These are phyloP conservation scores for Ginglymostoma cirratum DNA, from an alignment of 2,113 vertebrate species.

Conservation along the genomic window DNA sequence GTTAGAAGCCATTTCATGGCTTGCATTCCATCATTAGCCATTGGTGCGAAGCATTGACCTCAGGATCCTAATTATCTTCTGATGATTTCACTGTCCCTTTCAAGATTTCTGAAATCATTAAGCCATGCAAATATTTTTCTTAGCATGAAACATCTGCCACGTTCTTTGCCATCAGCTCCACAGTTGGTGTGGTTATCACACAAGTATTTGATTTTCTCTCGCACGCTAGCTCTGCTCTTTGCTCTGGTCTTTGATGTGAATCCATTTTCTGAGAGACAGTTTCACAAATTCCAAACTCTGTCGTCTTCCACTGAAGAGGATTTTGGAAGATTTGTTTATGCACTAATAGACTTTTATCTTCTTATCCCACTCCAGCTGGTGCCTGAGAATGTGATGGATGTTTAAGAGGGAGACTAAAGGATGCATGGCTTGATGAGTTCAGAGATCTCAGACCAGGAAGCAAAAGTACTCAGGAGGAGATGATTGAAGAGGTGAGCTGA, in stretches of 20 bases:
- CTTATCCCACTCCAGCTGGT: neutral
- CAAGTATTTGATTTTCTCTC: slow-evolving; percentile 4
- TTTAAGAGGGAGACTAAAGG: neutral
- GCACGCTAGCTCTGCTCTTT: neutral
- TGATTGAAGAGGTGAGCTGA: neutral
- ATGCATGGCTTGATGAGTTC: too few relatives aligned
- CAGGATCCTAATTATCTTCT: neutral
- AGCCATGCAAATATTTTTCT: neutral
- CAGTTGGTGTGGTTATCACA: slow-evolving; percentile 2
- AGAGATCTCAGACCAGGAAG: neutral
- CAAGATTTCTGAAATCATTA: neutral
- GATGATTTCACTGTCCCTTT: neutral
- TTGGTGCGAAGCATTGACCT: neutral
- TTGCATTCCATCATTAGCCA: neutral
- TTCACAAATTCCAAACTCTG: neutral
- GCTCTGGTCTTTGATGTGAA: neutral
- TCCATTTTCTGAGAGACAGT: neutral
- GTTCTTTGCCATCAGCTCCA: neutral
- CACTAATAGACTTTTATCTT: neutral
- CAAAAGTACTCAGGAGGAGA: neutral
- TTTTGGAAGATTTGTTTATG: neutral
- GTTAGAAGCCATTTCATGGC: neutral
- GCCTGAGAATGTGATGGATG: neutral
- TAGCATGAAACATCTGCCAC: neutral
- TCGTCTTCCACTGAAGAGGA: neutral